Evolutionary conservation across 1,140 invertebrate genomes (phyloP), one percentile per base, ranked within the genome.

Genomic region (Thalassaphorura encarpata): DNA sequence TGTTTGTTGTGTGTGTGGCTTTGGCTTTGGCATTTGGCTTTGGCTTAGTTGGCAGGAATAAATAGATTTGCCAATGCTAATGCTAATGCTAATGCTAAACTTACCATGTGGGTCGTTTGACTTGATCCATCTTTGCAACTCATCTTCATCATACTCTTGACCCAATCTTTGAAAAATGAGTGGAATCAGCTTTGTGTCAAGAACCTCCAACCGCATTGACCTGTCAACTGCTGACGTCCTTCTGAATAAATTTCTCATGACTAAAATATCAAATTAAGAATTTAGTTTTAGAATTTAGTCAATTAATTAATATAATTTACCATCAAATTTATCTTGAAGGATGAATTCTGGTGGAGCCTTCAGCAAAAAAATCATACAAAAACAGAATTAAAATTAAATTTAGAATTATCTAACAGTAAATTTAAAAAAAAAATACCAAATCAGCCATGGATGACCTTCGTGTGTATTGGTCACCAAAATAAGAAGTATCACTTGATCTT

Each of bases 391-490:
- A 36, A 36, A 8, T 36, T n/a, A 36, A 36, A 36, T 36, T 36
- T n/a, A n/a, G n/a, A n/a, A n/a, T n/a, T n/a, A n/a, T n/a, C n/a
- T n/a, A n/a, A n/a, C n/a, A n/a, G n/a, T n/a, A n/a, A n/a, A n/a
- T n/a, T n/a, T n/a, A n/a, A n/a, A n/a, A 36, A 36, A 11, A 11
- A 11, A 36, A 36, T 36, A 11, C 33, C 8, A 36, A 8, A n/a
- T 36, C 33, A 36, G 28, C 48, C 4, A 29, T 39, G 31, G 4
- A 51, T 31, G 48, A 51, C 27, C 48, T 6, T 15, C 48, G 28
- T 31, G 48, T 51, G 48, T 51, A 51, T 29, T 51, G 48, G 23
- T 51, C 48, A 21, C 48, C 48, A 27, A 51, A 51, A 29, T 6
- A 36, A 36, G 33, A 36, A 36, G n/a, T 36, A 11, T 51, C 48